Conservation (phyloP, 2,113 vertebrate genomes). For the Antigone vipio region DNA sequence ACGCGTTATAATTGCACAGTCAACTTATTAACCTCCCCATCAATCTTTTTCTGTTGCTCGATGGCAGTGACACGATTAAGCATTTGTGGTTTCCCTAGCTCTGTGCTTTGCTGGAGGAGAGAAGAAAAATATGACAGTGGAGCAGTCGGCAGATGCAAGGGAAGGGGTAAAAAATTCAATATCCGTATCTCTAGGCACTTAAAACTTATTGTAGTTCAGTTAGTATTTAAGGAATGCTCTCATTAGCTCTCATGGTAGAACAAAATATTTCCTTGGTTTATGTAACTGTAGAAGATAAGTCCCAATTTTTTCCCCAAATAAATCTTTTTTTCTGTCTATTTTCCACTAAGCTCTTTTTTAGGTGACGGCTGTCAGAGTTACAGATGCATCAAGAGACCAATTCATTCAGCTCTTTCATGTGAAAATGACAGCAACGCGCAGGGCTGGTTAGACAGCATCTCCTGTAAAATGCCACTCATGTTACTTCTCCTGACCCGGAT, state of each 20-base stretch:
- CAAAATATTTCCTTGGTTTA: not conserved
- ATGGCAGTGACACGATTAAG: not conserved
- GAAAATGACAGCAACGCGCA: not conserved
- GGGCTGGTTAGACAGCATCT: not conserved
- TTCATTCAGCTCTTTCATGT: not conserved
- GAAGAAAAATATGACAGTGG: not conserved
- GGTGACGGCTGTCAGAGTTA: not conserved
- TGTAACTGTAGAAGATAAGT: not conserved
- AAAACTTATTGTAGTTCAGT: not conserved
- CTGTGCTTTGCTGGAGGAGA: not conserved
- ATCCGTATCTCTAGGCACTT: not conserved
- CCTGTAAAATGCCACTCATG: not conserved
- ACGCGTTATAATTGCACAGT: not conserved
- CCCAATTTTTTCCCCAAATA: not conserved
- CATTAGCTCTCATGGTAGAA: not conserved
- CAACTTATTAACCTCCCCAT: constrained; percentile 52
- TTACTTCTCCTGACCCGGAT: not conserved
- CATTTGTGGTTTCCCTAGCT: not conserved
- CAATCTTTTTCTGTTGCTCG: not conserved
- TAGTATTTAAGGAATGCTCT: not conserved
- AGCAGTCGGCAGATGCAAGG: not conserved
- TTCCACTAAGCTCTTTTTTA: not conserved
- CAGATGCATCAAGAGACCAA: not conserved
- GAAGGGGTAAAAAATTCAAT: not conserved
- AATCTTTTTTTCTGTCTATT: not conserved